Evolutionary conservation across 2,888 invertebrate genomes (phyloP).

Genomic region (Aspidiotus destructor): DNA sequence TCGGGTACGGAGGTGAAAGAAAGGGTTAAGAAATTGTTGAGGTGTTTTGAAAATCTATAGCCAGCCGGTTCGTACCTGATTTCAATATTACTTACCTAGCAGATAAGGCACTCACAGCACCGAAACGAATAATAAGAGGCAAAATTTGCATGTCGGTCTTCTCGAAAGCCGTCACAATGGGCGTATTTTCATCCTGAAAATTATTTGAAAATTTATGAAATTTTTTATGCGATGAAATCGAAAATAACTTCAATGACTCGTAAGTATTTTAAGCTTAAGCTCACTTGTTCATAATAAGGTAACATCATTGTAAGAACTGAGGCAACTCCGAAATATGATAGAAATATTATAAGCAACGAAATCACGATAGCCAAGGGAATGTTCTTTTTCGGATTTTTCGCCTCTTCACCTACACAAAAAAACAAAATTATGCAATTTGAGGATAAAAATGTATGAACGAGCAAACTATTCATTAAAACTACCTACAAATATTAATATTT

Average conservation of each 20-base stretch:
- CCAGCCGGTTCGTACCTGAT: too few species aligned
- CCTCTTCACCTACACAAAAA: slow-evolving; percentile 58
- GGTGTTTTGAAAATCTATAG: not conserved
- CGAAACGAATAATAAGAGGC: slow-evolving; percentile 81
- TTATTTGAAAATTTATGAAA: not conserved
- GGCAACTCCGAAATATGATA: slow-evolving; percentile 84
- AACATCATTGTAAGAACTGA: slow-evolving; percentile 88
- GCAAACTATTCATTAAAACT: too few species aligned
- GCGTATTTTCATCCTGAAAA: slow-evolving; percentile 65
- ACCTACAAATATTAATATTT: too few species aligned
- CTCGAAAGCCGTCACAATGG: slow-evolving; percentile 77
- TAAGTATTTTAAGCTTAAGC: slow-evolving; percentile 33
- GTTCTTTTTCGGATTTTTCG: slow-evolving; percentile 79
- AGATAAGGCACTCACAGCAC: slow-evolving; percentile 83
- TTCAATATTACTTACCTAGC: slow-evolving; percentile 47
- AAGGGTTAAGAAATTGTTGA: too few species aligned
- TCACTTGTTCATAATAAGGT: slow-evolving; percentile 78
- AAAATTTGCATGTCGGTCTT: slow-evolving; percentile 64
- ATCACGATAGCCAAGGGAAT: slow-evolving; percentile 84
- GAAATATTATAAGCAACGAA: slow-evolving; percentile 71
- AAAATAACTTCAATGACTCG: too few species aligned
- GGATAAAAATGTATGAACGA: too few species aligned
- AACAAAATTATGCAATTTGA: too few species aligned
- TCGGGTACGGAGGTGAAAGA: too few species aligned
- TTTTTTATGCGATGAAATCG: not conserved